These are phyloP conservation scores for Oxycera nigricornis DNA, from an alignment of 2,888 invertebrate genomes.

Conservation along the genomic window DNA sequence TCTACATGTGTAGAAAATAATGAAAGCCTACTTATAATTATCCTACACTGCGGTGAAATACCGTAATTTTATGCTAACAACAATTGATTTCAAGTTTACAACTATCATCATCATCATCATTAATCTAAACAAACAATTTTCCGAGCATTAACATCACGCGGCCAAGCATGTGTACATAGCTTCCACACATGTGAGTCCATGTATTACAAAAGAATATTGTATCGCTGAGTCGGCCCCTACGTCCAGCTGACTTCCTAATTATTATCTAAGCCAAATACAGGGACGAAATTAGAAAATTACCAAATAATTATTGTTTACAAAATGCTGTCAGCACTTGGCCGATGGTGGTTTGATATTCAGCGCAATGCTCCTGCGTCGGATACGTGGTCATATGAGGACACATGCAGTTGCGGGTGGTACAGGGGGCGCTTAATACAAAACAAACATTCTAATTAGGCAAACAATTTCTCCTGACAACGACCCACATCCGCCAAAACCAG, in stretches of 20 bases:
- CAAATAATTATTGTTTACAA: conserved; percentile 31
- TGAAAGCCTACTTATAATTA: no score
- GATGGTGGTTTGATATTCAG: not conserved
- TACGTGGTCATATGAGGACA: not conserved
- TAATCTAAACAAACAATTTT: not conserved
- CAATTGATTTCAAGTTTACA: conserved; percentile 1
- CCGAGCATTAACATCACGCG: not conserved
- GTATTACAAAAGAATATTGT: not conserved
- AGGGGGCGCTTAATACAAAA: conserved; percentile 15
- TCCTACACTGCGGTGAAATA: no score
- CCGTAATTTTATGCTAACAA: not conserved
- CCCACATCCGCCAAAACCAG: not conserved
- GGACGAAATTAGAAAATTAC: conserved; percentile 25
- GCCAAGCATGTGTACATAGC: not conserved
- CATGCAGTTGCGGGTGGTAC: not conserved
- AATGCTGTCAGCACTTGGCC: not conserved
- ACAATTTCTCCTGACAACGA: conserved; percentile 23
- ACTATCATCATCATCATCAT: no score
- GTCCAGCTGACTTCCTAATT: not conserved
- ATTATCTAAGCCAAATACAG: conserved; percentile 12
- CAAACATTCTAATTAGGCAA: conserved; percentile 35
- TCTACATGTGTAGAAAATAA: no score
- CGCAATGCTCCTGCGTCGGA: not conserved
- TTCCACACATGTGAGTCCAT: not conserved
- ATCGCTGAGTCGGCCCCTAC: not conserved